These are phyloP conservation scores for Sebastes minor DNA, from an alignment of 2,797 vertebrate genomes.

Conservation along the genomic window DNA sequence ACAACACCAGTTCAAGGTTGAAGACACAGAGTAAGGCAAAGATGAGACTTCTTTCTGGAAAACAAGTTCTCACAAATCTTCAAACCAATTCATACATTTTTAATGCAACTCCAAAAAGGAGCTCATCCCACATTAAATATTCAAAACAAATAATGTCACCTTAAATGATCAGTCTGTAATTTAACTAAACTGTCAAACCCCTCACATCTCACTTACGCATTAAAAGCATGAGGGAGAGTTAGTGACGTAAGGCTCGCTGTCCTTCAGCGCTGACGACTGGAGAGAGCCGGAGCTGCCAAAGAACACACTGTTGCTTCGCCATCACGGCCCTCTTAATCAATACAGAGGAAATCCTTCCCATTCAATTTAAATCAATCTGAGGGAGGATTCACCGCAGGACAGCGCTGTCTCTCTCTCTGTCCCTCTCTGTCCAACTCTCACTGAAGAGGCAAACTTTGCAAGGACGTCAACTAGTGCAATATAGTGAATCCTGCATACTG, in stretches of 20 bases:
- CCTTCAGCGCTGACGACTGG: constrained; percentile 63
- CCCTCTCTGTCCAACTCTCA: not conserved
- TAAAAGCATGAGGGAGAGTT: not conserved
- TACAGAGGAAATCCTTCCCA: constrained; percentile 65
- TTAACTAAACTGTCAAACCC: not conserved
- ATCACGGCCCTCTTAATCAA: constrained; percentile 62
- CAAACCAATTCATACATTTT: not conserved
- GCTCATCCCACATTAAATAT: not conserved
- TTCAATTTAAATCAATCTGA: constrained; percentile 57
- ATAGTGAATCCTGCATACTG: not conserved
- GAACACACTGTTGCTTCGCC: constrained; percentile 42
- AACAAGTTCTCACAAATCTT: not conserved
- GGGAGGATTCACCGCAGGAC: constrained; percentile 31
- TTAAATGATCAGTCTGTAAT: constrained; percentile 1
- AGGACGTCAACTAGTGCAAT: constrained; percentile 12
- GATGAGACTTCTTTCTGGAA: not conserved
- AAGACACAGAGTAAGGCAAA: constrained; percentile 13
- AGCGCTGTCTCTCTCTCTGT: not conserved
- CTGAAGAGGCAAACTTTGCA: constrained; percentile 29
- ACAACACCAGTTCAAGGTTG: constrained; percentile 14
- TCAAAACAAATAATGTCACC: not conserved
- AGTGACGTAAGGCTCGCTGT: constrained; percentile 22
- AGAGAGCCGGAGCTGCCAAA: constrained; percentile 45
- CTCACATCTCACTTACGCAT: constrained; percentile 3
- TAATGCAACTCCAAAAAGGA: not conserved